Evolutionary conservation across 2,797 vertebrate species (phyloP).

Genomic region (Emydoidea blandingii): DNA sequence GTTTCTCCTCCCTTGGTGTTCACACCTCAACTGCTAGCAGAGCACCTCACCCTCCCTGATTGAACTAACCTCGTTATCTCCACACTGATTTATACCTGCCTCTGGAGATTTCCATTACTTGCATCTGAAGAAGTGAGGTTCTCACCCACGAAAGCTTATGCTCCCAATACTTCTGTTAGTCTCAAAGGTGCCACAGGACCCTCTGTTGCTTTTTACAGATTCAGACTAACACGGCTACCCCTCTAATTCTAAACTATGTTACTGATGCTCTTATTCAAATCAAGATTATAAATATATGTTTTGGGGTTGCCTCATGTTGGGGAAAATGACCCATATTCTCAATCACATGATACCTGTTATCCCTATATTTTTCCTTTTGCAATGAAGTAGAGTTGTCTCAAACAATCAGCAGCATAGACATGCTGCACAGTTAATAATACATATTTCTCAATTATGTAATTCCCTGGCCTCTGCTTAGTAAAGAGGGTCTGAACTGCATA

Average conservation of each 20-base stretch:
- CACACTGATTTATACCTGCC: too few relatives aligned
- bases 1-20: too few relatives aligned
- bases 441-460: neutral
- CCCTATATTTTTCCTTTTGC: neutral
- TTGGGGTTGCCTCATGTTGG: neutral
- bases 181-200: too few relatives aligned
- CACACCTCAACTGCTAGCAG: too few relatives aligned
- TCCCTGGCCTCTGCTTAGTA: neutral
- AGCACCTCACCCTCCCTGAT: too few relatives aligned
- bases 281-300: neutral
- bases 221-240: too few relatives aligned
- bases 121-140: too few relatives aligned
- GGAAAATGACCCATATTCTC: neutral
- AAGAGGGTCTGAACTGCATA: neutral
- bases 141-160: too few relatives aligned
- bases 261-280: neutral
- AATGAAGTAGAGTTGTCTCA: neutral
- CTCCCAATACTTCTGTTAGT: too few relatives aligned
- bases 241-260: neutral
- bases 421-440: neutral
- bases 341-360: neutral
- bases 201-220: too few relatives aligned
- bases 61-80: too few relatives aligned
- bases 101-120: too few relatives aligned
- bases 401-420: neutral